Conservation (phyloP, 2,888 invertebrate species). For the Nomada fabriciana region DNA sequence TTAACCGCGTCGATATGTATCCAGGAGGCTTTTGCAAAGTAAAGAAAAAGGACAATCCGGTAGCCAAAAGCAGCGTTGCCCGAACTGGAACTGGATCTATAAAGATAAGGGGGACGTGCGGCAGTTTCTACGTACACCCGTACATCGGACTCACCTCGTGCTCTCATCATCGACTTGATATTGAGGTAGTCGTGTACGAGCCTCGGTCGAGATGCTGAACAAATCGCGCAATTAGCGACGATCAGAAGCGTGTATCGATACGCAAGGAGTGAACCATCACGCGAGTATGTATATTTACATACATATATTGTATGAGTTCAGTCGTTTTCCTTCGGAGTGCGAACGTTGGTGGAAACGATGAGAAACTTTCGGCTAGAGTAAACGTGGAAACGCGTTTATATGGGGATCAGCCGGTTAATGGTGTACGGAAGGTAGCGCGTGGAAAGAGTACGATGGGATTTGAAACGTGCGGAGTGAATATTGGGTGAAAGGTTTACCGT, state of each 20-base stretch:
- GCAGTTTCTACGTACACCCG: not conserved
- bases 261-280: constrained; percentile 3
- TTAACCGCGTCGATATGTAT: constrained; percentile 6
- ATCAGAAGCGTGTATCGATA: constrained; percentile 11
- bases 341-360: constrained; percentile 16
- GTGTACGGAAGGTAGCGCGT: not conserved
- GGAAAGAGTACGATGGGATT: not conserved
- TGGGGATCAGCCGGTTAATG: not conserved
- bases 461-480: not conserved
- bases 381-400: not conserved
- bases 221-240: constrained; percentile 65
- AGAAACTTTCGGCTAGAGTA: constrained; percentile 7
- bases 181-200: constrained; percentile 2
- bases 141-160: constrained; percentile 22
- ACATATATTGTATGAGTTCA: too few species aligned
- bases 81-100: constrained; percentile 56
- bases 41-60: constrained; percentile 29
- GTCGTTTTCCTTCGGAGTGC: not conserved
- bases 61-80: constrained; percentile 49
- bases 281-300: not conserved
- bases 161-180: constrained; percentile 43
- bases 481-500: not conserved
- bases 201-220: constrained; percentile 49
- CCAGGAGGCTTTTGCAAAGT: not conserved
- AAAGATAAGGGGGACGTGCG: constrained; percentile 56